phyloP scores from a whole-genome alignment of 2,113 vertebrate species.

The Vanacampus margaritifer region DNA sequence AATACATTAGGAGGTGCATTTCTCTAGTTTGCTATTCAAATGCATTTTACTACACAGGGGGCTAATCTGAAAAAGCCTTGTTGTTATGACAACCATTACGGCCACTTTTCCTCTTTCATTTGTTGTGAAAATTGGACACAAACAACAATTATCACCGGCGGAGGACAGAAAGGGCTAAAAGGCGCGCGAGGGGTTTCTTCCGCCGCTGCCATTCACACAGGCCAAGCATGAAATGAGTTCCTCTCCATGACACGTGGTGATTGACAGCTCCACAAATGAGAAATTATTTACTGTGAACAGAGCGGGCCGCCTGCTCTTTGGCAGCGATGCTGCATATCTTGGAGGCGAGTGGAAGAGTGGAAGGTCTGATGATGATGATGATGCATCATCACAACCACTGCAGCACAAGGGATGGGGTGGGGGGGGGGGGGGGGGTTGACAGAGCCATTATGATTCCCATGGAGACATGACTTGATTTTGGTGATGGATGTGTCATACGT shows the following conservation, averaged over 20 bases:
- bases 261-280: constrained; percentile 69
- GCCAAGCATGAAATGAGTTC: constrained; percentile 54
- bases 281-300: constrained; percentile 64
- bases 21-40: constrained; percentile 13
- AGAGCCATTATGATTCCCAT: neutral
- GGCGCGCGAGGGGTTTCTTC: constrained; percentile 23
- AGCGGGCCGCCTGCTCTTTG: constrained; percentile 41
- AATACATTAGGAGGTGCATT: constrained; percentile 40
- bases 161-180: neutral
- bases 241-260: constrained; percentile 51
- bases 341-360: constrained; percentile 8
- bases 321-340: constrained; percentile 39
- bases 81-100: constrained; percentile 26
- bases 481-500: neutral
- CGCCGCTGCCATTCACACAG: constrained; percentile 52
- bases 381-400: constrained; percentile 4
- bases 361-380: constrained; percentile 4
- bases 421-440: neutral
- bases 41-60: neutral
- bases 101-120: constrained; percentile 21
- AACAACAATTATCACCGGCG: neutral
- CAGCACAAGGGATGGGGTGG: neutral
- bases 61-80: neutral
- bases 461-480: constrained; percentile 5
- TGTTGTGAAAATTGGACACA: constrained; percentile 1